Evolutionary conservation across 2,113 vertebrate genomes (phyloP).

Genomic region (Cyanoramphus novaezelandiae): DNA sequence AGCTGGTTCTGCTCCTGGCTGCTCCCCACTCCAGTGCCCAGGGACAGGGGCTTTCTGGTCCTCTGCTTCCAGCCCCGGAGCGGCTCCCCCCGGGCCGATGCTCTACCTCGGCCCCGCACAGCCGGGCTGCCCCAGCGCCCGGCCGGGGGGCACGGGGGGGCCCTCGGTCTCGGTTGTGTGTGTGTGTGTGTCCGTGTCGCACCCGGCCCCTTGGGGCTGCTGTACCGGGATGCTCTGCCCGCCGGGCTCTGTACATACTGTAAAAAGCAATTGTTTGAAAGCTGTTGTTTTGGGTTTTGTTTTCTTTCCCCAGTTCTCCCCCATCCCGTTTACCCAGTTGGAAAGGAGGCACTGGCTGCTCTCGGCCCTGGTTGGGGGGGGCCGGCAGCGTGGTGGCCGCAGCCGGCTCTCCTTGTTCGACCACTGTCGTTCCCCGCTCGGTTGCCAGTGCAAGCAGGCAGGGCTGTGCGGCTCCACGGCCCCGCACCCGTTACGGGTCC

Average conservation of each 20-base stretch:
- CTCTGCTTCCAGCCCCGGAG: constrained; percentile 18
- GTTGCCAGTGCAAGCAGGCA: not conserved
- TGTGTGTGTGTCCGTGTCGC: constrained; percentile 44
- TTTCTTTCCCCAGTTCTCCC: constrained; percentile 50
- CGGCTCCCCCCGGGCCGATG: not conserved
- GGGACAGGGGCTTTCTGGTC: constrained; percentile 61
- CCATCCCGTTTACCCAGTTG: constrained; percentile 8
- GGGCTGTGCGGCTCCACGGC: accelerated
- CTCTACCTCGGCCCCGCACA: constrained; percentile 30
- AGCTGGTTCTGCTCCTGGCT: not conserved
- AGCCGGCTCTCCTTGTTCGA: not conserved
- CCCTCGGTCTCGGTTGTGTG: not conserved
- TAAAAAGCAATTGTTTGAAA: constrained; percentile 95
- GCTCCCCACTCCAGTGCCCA: not conserved
- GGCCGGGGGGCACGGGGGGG: not conserved
- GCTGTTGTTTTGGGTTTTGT: constrained; percentile 69
- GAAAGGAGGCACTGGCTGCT: not conserved
- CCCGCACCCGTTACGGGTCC: accelerated
- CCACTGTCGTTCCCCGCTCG: not conserved
- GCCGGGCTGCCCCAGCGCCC: not conserved
- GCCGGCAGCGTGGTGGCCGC: accelerated
- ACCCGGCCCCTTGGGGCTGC: constrained; percentile 34
- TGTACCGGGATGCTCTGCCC: constrained; percentile 65
- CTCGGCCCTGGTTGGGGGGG: accelerated
- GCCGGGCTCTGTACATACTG: constrained; percentile 90